Percentiles rank a stretch among this genome's conserved stretches.
These are phyloP conservation scores for Diarsia rubi DNA, from an alignment of 2,888 invertebrate species.

Conservation along the genomic window DNA sequence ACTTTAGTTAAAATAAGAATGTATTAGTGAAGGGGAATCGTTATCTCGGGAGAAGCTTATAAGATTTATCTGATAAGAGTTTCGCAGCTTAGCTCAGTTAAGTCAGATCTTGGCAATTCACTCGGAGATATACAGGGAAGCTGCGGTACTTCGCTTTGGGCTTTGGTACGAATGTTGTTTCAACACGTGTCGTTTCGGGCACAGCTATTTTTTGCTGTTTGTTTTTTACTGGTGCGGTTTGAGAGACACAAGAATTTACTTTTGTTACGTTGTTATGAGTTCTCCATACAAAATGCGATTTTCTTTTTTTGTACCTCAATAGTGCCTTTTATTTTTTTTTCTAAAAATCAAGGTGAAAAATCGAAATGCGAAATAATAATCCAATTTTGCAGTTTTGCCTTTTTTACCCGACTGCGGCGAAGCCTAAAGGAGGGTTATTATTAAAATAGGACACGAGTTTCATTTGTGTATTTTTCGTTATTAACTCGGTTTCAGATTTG, in stretches of 20 bases:
- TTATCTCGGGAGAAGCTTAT: slow-evolving; percentile 44
- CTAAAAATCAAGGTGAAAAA: too few relatives aligned
- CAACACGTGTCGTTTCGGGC: slow-evolving; percentile 7
- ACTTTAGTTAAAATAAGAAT: slow-evolving; percentile 21
- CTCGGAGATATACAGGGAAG: slow-evolving; percentile 11
- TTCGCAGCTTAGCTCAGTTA: slow-evolving; percentile 32
- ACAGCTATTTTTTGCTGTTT: not conserved
- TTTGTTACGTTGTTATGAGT: not conserved
- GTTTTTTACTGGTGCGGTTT: not conserved
- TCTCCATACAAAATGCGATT: too few relatives aligned
- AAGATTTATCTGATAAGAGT: slow-evolving; percentile 46
- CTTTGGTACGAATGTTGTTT: slow-evolving; percentile 4
- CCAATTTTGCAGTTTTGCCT: not conserved
- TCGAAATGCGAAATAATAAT: too few relatives aligned
- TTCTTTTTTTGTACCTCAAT: too few relatives aligned
- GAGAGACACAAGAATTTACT: not conserved
- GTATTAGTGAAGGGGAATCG: slow-evolving; percentile 34
- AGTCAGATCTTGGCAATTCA: slow-evolving; percentile 45
- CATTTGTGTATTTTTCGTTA: not conserved
- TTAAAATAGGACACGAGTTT: not conserved
- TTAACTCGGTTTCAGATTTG: not conserved
- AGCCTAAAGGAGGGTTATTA: too few relatives aligned
- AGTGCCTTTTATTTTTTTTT: too few relatives aligned
- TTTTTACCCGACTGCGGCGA: too few relatives aligned
- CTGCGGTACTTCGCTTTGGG: slow-evolving; percentile 8